Evolutionary conservation across 2,113 vertebrate genomes (phyloP).

Genomic region (Ia io): DNA sequence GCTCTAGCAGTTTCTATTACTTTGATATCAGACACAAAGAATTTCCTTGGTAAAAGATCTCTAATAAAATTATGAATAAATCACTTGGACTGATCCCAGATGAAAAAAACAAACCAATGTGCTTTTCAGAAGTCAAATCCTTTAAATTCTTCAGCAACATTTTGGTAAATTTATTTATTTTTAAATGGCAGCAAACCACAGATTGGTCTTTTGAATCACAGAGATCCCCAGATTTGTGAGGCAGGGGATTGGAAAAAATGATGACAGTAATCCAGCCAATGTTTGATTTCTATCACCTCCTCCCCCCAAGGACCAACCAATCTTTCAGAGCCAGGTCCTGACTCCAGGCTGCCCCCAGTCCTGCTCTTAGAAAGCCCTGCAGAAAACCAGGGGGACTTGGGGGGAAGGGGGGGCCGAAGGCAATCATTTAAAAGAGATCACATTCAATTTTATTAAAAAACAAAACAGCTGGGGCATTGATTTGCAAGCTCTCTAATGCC

Average conservation of each 20-base stretch:
- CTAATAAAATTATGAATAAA: conserved; percentile 50
- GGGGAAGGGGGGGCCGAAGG: not conserved
- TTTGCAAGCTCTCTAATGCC: conserved; percentile 31
- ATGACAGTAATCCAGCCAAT: not conserved
- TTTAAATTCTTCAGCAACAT: not conserved
- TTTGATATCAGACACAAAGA: conserved; percentile 35
- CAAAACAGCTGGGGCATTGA: conserved; percentile 66
- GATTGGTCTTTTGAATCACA: not conserved
- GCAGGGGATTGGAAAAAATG: not conserved
- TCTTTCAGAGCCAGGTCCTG: conserved; percentile 15
- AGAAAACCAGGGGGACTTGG: not conserved
- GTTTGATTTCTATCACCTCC: not conserved
- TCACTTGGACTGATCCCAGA: conserved; percentile 40
- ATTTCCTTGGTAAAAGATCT: not conserved
- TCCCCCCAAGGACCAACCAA: not conserved
- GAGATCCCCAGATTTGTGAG: not conserved
- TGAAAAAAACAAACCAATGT: not conserved
- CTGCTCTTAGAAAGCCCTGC: conserved; percentile 44
- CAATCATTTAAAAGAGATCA: conserved; percentile 56
- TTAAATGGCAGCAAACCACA: not conserved
- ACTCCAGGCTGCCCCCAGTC: conserved; percentile 6
- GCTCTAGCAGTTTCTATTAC: conserved; percentile 13
- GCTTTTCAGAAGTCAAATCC: not conserved
- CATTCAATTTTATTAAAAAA: conserved; percentile 62
- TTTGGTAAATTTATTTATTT: not conserved